Evolutionary conservation across 2,797 vertebrate genomes (phyloP), one percentile per base, ranked within the genome.

Genomic region (Falco peregrinus): DNA sequence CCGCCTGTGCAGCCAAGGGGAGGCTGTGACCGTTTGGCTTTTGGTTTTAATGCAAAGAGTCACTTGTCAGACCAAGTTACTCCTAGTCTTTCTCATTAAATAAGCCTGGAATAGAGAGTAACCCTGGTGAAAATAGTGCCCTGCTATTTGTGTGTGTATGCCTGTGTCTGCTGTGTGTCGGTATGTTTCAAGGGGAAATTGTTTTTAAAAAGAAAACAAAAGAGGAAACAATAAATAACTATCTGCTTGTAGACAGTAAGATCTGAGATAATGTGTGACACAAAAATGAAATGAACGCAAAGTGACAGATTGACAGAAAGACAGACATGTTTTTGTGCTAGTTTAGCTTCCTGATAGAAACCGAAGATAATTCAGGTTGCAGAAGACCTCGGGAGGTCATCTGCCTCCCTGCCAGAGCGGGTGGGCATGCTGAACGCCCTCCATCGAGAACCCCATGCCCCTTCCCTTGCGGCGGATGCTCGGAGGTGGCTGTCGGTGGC

Each of bases 221-320:
- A 75, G 70, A 82, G 89, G 71, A 68, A 93, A 76, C 70, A 94
- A 80, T 71, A 93, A 93, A 84, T 92, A 82, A 71, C 76, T 87
- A n/a, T 90, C 88, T 70, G 81, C 84, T 77, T 41, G 76, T 76
- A 90, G 87, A 69, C 79, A 71, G 73, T 2, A 29, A 78, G 74
- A 92, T 91, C 89, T 73, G 74, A 82, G 88, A 88, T 91, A 43
- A 91, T 5, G 50, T 29, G 16, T 76, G 95, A 90, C 82, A 85
- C 78, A n/a, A 88, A 75, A 69, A 64, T 50, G 81, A 78, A 83
- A 79, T 28, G 35, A 92, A 94, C 2, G 0, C 5, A 0, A 59
- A 69, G 59, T 85, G 92, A 89, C 96, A 96, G 90, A 41, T 10
- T 96, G 94, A 83, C 92, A 92, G 94, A 81, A 39, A 85, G 94